A percentile compares a stretch with the other conserved stretches of the same genome.
Conservation (phyloP, 2,797 vertebrate species). For the Astyanax mexicanus region DNA sequence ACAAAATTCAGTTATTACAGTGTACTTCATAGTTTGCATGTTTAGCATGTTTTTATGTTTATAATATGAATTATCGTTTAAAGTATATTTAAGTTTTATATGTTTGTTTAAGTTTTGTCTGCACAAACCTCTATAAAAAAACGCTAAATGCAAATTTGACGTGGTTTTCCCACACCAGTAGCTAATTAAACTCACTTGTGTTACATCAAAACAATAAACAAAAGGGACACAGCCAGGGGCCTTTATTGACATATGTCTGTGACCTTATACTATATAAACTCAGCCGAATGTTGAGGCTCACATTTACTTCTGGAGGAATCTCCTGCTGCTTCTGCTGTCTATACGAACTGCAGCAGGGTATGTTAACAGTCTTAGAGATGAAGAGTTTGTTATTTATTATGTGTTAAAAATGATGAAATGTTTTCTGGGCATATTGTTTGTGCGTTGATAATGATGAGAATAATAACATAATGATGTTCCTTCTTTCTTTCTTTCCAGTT, state of each 20-base stretch:
- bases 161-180: background rate
- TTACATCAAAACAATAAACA: background rate
- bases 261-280: constrained; percentile 25
- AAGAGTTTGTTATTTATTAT: background rate
- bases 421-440: background rate
- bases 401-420: background rate
- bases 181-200: background rate
- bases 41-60: no score
- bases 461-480: background rate
- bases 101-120: no score
- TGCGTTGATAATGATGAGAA: background rate
- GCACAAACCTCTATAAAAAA: no score
- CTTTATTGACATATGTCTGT: background rate
- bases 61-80: no score
- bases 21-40: no score
- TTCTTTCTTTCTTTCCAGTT: constrained; percentile 33
- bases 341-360: constrained; percentile 14
- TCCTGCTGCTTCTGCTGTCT: background rate
- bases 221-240: background rate
- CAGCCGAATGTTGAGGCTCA: background rate
- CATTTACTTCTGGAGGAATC: background rate
- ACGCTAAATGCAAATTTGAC: no score
- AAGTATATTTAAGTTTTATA: no score
- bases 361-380: background rate
- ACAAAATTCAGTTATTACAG: no score